Base-by-base conservation (phyloP, 1,140 invertebrate species). In the Drosophila sechellia region DNA sequence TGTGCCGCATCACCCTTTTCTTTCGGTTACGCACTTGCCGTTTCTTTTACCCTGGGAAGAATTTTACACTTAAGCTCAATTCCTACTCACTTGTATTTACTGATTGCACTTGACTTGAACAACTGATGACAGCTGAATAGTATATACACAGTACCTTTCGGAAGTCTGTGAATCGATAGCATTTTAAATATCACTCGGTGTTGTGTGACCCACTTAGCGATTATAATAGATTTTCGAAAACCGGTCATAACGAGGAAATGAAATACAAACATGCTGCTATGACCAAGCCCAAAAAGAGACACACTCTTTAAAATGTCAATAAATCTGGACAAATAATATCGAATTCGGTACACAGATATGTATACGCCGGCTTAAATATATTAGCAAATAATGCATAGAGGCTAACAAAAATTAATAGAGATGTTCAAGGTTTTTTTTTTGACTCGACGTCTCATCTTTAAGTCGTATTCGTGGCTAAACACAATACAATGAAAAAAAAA, bases 191-290 rank as follows among this genome's bases (percentile, higher is more conserved):
- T 39, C 57, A 13, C 25, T 58, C 17, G 27, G 50, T 20, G 58
- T 48, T 42, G 59, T 64, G 45, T 87, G 77, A 90, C 80, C 84
- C 84, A 87, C 55, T 79, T 87, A 52, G 53, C n/a, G 2, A 39
- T 40, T 61, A 31, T 57, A 57, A 77, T 60, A 49, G 68, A 83
- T 76, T 61, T 65, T 48, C 43, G 31, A 73, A 71, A 90, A 89
- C 80, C 78, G 72, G 85, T 85, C 84, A 69, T 73, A 85, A 89
- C 61, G 50, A 84, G 81, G 81, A 85, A 84, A 85, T 86, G 63
- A 84, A 85, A 84, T 35, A 73, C 37, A 65, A 42, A 53, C 40
- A 45, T 53, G 64, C 53, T 77, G 63, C 61, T 57, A 54, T 56
- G 66, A 72, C 63, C 54, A 75, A 78, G 42, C 27, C 58, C 31